These are phyloP conservation scores for Euproctis similis DNA, from an alignment of 2,888 invertebrate species.

Conservation along the genomic window DNA sequence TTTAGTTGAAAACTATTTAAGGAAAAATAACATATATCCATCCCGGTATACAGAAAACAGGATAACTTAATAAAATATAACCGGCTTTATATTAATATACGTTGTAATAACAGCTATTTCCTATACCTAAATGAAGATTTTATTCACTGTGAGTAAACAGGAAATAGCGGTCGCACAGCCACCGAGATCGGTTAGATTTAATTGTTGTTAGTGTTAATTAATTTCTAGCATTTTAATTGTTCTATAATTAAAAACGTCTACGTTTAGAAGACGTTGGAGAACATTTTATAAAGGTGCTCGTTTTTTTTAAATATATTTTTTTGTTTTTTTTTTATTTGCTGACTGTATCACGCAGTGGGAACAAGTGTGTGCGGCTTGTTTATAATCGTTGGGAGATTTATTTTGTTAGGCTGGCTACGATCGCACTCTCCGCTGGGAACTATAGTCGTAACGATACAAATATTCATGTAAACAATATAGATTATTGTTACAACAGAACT, in stretches of 20 bases:
- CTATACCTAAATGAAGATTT: constrained; percentile 20
- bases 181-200: constrained; percentile 18
- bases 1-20: constrained; percentile 10
- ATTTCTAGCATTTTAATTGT: constrained; percentile 13
- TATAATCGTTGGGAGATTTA: constrained; percentile 70
- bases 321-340: constrained; percentile 17
- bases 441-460: constrained; percentile 33
- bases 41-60: constrained; percentile 13
- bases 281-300: constrained; percentile 1
- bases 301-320: background rate
- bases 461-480: constrained; percentile 36
- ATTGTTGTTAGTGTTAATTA: constrained; percentile 23
- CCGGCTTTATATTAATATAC: too few species aligned
- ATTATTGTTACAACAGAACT: constrained; percentile 25
- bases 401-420: constrained; percentile 63
- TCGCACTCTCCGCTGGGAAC: constrained; percentile 69
- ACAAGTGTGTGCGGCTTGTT: constrained; percentile 59
- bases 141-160: constrained; percentile 24
- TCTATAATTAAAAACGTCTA: constrained; percentile 14
- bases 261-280: constrained; percentile 7
- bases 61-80: constrained; percentile 17
- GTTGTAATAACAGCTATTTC: constrained; percentile 18
- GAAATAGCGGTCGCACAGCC: constrained; percentile 17
- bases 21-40: constrained; percentile 18
- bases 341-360: constrained; percentile 34